These are phyloP conservation scores for Progne subis DNA, from an alignment of 2,113 vertebrate species.

Conservation along the genomic window DNA sequence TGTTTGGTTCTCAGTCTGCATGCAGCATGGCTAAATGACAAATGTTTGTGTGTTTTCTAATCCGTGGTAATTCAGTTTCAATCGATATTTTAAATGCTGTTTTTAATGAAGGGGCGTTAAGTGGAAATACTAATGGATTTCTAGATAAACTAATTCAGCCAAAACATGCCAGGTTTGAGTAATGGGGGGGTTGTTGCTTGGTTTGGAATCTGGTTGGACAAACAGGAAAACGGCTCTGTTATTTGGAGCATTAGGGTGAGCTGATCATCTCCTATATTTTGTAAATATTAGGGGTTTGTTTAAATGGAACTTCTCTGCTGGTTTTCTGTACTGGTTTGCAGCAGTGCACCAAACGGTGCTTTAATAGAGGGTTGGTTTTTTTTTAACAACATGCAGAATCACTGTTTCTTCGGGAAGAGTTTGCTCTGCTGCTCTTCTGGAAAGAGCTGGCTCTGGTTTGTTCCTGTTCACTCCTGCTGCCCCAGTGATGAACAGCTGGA, in stretches of 20 bases:
- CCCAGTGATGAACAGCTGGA: neutral
- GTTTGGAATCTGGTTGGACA: neutral
- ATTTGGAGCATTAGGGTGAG: neutral
- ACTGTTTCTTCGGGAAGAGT: neutral
- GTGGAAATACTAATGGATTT: neutral
- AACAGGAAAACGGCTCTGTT: neutral
- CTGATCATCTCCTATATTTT: neutral
- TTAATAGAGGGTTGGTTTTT: accelerated
- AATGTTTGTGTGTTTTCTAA: neutral
- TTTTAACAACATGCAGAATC: neutral
- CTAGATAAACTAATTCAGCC: neutral
- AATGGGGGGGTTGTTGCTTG: neutral
- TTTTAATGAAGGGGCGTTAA: neutral
- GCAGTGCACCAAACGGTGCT: neutral
- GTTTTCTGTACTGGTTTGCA: neutral
- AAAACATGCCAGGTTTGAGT: neutral
- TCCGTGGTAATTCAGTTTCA: neutral
- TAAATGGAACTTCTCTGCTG: neutral
- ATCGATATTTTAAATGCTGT: neutral
- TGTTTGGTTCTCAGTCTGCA: conserved; percentile 74
- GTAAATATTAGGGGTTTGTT: neutral
- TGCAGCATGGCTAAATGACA: conserved; percentile 63
- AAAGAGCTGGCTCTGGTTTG: neutral
- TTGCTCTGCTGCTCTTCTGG: neutral
- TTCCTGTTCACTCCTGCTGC: conserved; percentile 4